phyloP scores from a whole-genome alignment of 1,140 invertebrate genomes.

The Drosophila kepulauana region DNA sequence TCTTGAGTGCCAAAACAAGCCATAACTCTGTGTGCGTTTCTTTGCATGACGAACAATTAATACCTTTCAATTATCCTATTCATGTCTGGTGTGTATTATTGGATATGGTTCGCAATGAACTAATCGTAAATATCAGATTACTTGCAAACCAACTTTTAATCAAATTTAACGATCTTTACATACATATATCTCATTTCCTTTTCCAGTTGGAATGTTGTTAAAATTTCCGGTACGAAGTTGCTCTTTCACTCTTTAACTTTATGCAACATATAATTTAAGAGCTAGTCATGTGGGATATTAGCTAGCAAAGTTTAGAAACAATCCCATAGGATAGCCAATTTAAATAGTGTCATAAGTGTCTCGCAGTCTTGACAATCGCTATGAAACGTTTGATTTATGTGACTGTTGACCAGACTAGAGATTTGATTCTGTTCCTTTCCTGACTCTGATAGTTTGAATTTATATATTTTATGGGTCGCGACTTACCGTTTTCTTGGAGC shows the following conservation, averaged over 20 bases:
- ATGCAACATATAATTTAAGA: conserved; percentile 2
- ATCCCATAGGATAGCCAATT: neutral
- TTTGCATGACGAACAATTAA: neutral
- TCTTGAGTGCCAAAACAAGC: conserved; percentile 10
- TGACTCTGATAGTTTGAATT: conserved; percentile 13
- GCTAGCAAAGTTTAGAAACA: neutral
- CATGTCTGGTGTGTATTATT: neutral
- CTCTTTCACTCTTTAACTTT: neutral
- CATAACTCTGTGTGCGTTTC: conserved; percentile 1
- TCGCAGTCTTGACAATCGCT: neutral
- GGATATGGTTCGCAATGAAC: neutral
- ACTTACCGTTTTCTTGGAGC: conserved; percentile 70
- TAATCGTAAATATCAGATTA: too few relatives aligned
- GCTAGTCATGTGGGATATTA: neutral
- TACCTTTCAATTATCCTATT: conserved; percentile 4
- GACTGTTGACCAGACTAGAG: neutral
- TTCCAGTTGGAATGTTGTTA: too few relatives aligned
- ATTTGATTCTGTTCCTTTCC: conserved; percentile 16
- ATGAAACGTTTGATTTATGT: conserved; percentile 21
- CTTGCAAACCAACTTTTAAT: too few relatives aligned
- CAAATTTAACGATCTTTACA: too few relatives aligned
- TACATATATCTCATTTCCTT: too few relatives aligned
- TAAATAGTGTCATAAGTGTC: conserved; percentile 30
- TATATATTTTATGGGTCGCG: conserved; percentile 22
- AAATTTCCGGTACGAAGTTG: neutral